Conservation (phyloP, 2,113 vertebrate genomes). For the Loxodonta africana region DNA sequence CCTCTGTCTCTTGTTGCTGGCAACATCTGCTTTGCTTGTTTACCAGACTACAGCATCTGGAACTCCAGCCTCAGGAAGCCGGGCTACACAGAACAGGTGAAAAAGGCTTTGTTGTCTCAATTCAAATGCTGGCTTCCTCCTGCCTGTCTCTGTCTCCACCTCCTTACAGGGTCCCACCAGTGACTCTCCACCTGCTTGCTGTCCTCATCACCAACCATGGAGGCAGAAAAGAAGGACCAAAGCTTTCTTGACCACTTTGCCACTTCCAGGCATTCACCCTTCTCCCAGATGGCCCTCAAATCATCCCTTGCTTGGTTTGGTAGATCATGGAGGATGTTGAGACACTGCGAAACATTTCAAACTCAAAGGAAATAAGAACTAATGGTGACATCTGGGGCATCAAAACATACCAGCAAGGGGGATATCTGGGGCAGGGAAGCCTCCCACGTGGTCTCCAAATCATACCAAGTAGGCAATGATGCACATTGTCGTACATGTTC, state of each 20-base stretch:
- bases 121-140: neutral
- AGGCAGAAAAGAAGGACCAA: neutral
- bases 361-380: neutral
- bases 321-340: neutral
- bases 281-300: neutral
- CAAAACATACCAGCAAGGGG: neutral
- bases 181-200: neutral
- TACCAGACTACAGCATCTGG: neutral
- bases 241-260: neutral
- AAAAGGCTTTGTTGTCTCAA: neutral
- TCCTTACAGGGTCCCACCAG: neutral
- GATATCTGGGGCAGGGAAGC: neutral
- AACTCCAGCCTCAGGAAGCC: neutral
- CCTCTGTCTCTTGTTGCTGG: neutral
- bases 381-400: neutral
- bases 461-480: neutral
- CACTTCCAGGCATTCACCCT: neutral
- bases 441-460: neutral
- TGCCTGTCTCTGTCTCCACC: neutral
- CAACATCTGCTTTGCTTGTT: neutral
- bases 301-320: neutral
- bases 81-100: neutral
- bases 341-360: conserved; percentile 40
- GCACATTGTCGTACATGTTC: neutral
- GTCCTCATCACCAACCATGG: neutral